Percentiles rank a stretch among this genome's conserved stretches.
Conservation (phyloP, 1,140 invertebrate genomes). For the Pogonomyrmex californicus region DNA sequence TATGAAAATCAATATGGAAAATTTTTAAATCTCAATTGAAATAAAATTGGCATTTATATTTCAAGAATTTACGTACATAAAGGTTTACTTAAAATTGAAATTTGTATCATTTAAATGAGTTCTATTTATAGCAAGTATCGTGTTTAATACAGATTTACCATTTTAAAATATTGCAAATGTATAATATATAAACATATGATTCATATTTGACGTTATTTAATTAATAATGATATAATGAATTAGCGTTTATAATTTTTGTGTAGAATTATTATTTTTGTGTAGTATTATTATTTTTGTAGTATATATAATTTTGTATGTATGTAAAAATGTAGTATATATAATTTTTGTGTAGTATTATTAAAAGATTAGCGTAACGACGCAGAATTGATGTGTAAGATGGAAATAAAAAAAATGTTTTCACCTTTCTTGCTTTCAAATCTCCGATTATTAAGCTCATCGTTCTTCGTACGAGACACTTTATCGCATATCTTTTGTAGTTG, state of each 20-base stretch:
- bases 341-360: not conserved
- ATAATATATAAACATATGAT: not conserved
- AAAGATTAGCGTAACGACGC: not conserved
- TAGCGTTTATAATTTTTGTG: not conserved
- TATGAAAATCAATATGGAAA: not conserved
- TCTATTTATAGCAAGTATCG: not conserved
- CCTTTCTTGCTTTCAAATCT: not conserved
- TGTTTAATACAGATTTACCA: not conserved
- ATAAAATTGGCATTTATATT: slow-evolving; percentile 7
- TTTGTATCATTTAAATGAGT: slow-evolving; percentile 1
- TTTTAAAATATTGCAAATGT: not conserved
- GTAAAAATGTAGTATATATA: not conserved
- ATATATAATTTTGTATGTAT: too few species aligned
- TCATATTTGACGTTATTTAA: not conserved
- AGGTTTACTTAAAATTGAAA: not conserved
- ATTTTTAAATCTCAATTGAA: slow-evolving; percentile 17
- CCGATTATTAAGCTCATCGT: slow-evolving; percentile 15
- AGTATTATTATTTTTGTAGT: too few species aligned
- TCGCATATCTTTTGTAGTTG: slow-evolving; percentile 13
- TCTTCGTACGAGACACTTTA: not conserved
- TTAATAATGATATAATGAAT: slow-evolving; percentile 5
- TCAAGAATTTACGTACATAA: not conserved
- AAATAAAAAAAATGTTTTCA: not conserved
- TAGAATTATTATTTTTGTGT: not conserved
- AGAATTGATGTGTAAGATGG: not conserved